phyloP scores from a whole-genome alignment of 2,113 vertebrate species.

The Hippoglossus stenolepis region DNA sequence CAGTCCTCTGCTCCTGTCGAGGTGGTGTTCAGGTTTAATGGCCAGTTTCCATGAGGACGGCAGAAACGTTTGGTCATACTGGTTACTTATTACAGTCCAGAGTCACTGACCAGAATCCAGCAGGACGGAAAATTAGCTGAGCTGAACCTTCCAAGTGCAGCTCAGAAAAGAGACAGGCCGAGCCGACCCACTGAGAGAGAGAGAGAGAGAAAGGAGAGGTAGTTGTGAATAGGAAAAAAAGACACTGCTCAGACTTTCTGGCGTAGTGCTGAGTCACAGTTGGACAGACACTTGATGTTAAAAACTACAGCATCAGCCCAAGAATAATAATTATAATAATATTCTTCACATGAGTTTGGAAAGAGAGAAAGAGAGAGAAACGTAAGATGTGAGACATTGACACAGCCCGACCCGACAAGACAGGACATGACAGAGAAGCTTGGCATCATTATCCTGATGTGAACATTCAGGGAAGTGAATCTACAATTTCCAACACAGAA shows the following conservation, averaged over 20 bases:
- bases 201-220: too few relatives aligned
- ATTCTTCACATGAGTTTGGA: neutral
- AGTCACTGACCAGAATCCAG: neutral
- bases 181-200: too few relatives aligned
- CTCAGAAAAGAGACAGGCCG: neutral
- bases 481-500: too few relatives aligned
- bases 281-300: neutral
- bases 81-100: neutral
- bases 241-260: neutral
- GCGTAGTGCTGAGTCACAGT: neutral
- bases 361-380: neutral
- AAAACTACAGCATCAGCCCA: neutral
- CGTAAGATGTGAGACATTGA: too few relatives aligned
- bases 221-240: neutral
- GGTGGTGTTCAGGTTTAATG: neutral
- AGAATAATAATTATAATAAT: neutral
- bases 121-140: neutral
- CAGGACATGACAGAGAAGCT: too few relatives aligned
- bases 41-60: neutral
- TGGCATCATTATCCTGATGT: too few relatives aligned
- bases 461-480: too few relatives aligned
- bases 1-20: too few relatives aligned
- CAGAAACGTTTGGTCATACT: neutral
- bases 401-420: too few relatives aligned
- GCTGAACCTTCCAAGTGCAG: neutral